Evolutionary conservation across 2,113 vertebrate species (phyloP).

Genomic region (Lichenostomus cassidix): DNA sequence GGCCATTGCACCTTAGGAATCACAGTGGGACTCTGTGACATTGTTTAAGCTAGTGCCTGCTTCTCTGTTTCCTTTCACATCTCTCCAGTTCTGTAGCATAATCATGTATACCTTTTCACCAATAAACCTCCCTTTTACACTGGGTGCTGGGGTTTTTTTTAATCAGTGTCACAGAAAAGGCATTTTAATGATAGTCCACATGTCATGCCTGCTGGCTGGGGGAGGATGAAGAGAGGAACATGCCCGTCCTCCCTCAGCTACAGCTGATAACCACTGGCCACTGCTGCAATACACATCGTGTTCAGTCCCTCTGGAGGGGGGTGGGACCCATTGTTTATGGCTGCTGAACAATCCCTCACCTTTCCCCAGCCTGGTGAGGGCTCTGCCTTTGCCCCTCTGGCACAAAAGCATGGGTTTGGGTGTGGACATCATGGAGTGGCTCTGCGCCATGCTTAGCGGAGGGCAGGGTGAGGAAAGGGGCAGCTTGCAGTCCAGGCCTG

Average conservation of each 20-base stretch:
- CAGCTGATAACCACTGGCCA: background rate
- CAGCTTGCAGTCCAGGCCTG: background rate
- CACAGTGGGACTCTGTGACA: background rate
- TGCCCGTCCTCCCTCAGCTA: background rate
- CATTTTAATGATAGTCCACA: rapidly evolving
- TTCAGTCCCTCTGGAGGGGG: background rate
- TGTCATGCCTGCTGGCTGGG: background rate
- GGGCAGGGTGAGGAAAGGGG: background rate
- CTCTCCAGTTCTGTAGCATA: background rate
- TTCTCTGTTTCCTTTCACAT: background rate
- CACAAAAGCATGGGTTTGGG: background rate
- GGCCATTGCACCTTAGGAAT: background rate
- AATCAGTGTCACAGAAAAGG: background rate
- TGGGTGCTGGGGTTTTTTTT: background rate
- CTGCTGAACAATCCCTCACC: background rate
- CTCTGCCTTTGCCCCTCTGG: background rate
- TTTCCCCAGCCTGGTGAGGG: background rate
- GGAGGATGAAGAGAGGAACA: background rate
- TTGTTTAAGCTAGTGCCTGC: background rate
- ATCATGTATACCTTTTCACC: background rate
- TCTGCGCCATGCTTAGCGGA: background rate
- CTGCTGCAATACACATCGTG: rapidly evolving
- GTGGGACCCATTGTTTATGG: no score
- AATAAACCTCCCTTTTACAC: slow-evolving; percentile 13
- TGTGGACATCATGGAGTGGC: background rate